These are phyloP conservation scores for Lapara coniferarum DNA, from an alignment of 2,888 invertebrate genomes.

Conservation along the genomic window DNA sequence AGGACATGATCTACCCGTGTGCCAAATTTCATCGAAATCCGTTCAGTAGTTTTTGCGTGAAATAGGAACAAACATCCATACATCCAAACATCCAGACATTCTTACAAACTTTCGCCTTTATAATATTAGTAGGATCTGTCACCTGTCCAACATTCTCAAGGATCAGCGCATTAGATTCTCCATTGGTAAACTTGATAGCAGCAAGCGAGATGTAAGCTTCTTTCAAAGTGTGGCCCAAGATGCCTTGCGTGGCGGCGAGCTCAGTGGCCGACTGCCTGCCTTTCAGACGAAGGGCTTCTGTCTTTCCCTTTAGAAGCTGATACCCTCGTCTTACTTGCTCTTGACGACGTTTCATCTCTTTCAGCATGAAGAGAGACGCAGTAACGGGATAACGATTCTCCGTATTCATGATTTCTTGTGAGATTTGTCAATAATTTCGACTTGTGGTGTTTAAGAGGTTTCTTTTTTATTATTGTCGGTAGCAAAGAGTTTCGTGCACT, in stretches of 20 bases:
- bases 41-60: too few relatives aligned
- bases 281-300: constrained; percentile 66
- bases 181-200: constrained; percentile 76
- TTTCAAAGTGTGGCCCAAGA: constrained; percentile 65
- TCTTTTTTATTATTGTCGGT: too few relatives aligned
- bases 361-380: constrained; percentile 73
- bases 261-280: constrained; percentile 69
- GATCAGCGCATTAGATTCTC: constrained; percentile 76
- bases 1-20: too few relatives aligned
- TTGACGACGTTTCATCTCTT: constrained; percentile 72
- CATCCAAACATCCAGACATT: too few relatives aligned
- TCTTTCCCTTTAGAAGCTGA: constrained; percentile 68
- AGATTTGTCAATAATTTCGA: too few relatives aligned
- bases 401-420: constrained; percentile 55
- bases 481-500: too few relatives aligned
- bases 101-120: too few relatives aligned
- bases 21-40: too few relatives aligned
- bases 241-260: constrained; percentile 62
- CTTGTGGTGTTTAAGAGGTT: too few relatives aligned
- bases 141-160: constrained; percentile 77
- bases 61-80: too few relatives aligned
- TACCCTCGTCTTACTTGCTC: constrained; percentile 70
- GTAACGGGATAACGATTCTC: constrained; percentile 74
- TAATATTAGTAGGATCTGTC: constrained; percentile 25
- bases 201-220: constrained; percentile 77